These are phyloP conservation scores for Fragum sueziense DNA, from an alignment of 2,888 invertebrate species.

Conservation along the genomic window DNA sequence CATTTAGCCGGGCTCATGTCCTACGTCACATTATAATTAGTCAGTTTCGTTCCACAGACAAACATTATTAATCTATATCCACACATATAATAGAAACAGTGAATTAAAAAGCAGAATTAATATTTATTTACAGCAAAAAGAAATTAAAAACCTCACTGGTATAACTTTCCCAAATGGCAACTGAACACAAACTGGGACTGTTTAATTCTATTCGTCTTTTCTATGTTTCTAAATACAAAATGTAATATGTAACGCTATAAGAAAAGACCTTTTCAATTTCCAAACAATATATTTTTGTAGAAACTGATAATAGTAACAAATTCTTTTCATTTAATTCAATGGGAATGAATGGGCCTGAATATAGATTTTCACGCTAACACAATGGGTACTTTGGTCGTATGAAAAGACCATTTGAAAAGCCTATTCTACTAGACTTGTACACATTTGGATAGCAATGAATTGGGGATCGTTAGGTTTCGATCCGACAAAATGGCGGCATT, in stretches of 20 bases:
- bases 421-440: slow-evolving; percentile 32
- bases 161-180: slow-evolving; percentile 39
- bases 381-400: slow-evolving; percentile 53
- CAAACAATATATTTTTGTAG: slow-evolving; percentile 78
- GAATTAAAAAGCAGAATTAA: too few species aligned
- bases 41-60: too few species aligned
- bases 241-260: slow-evolving; percentile 77
- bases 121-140: neutral
- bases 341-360: slow-evolving; percentile 68
- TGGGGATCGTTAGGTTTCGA: slow-evolving; percentile 56
- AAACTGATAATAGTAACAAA: slow-evolving; percentile 75
- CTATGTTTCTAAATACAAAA: slow-evolving; percentile 58
- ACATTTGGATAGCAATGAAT: slow-evolving; percentile 58
- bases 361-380: slow-evolving; percentile 73
- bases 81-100: neutral
- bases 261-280: slow-evolving; percentile 77
- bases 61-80: too few species aligned
- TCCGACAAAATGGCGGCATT: slow-evolving; percentile 39
- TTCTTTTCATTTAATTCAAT: slow-evolving; percentile 72
- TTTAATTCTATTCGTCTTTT: slow-evolving; percentile 50
- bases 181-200: slow-evolving; percentile 41
- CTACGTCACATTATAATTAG: too few species aligned
- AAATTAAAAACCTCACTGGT: slow-evolving; percentile 12
- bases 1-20: too few species aligned
- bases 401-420: slow-evolving; percentile 47